Evolutionary conservation across 2,113 vertebrate genomes (phyloP).

Genomic region (Smithornis capensis): DNA sequence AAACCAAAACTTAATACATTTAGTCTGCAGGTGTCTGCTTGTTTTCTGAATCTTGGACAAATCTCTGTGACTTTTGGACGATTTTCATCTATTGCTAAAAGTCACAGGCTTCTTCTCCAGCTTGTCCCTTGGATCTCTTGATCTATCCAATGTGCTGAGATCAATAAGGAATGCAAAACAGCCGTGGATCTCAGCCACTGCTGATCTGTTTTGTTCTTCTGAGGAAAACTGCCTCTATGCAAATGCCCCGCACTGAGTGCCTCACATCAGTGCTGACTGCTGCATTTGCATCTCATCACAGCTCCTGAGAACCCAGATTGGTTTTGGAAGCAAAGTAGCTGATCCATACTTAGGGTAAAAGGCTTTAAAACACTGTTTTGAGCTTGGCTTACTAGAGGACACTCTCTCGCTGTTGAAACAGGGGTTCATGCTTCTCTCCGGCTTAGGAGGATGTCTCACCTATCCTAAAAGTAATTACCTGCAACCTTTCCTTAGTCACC

Average conservation of each 20-base stretch:
- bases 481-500: neutral
- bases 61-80: neutral
- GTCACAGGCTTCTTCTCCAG: neutral
- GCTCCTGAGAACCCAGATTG: neutral
- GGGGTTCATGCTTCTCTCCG: neutral
- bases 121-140: neutral
- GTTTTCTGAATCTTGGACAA: neutral
- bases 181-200: neutral
- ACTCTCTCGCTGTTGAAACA: neutral
- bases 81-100: neutral
- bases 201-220: neutral
- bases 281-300: neutral
- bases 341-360: neutral
- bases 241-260: neutral
- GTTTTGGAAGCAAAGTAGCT: neutral
- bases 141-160: neutral
- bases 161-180: neutral
- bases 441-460: neutral
- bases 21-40: neutral
- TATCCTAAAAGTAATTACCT: neutral
- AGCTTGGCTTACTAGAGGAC: neutral
- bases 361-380: neutral
- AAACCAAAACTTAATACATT: neutral
- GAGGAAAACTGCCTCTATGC: neutral
- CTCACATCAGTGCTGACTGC: neutral